These are phyloP conservation scores for Zosterops hypoxanthus DNA, from an alignment of 2,113 vertebrate species.

Conservation along the genomic window DNA sequence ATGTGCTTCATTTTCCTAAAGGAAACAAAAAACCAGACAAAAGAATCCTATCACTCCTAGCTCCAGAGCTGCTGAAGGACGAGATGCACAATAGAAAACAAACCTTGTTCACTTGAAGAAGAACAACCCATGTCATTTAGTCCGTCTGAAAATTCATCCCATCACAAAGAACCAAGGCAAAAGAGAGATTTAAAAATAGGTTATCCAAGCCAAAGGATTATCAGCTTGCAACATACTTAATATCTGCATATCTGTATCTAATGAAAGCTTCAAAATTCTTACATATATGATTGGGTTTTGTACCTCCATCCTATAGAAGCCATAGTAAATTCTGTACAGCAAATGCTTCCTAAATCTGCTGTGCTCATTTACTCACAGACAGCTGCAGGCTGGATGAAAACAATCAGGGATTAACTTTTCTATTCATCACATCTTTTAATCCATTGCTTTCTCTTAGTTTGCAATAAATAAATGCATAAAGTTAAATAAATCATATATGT, in stretches of 20 bases:
- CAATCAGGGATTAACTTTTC: slow-evolving; percentile 79
- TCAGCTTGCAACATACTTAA: slow-evolving; percentile 58
- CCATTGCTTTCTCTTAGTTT: slow-evolving; percentile 53
- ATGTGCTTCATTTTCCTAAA: slow-evolving; percentile 20
- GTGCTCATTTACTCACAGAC: slow-evolving; percentile 74
- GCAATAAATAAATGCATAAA: slow-evolving; percentile 34
- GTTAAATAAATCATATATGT: slow-evolving; percentile 8
- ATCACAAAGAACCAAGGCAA: slow-evolving; percentile 69
- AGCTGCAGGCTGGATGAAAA: slow-evolving; percentile 73
- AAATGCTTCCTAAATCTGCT: slow-evolving; percentile 68
- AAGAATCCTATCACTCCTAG: slow-evolving; percentile 26
- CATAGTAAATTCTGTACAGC: slow-evolving; percentile 57
- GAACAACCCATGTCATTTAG: slow-evolving; percentile 85
- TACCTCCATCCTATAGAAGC: slow-evolving; percentile 63
- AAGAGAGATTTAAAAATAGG: slow-evolving; percentile 54
- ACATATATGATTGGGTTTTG: slow-evolving; percentile 33
- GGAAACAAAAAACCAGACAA: slow-evolving; percentile 6
- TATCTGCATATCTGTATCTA: slow-evolving; percentile 45
- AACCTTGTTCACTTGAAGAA: slow-evolving; percentile 84
- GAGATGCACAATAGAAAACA: slow-evolving; percentile 69
- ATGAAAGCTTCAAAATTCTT: slow-evolving; percentile 41
- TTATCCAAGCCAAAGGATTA: slow-evolving; percentile 61
- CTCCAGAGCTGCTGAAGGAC: slow-evolving; percentile 39
- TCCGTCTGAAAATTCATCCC: slow-evolving; percentile 73
- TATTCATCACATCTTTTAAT: slow-evolving; percentile 58